Base-by-base conservation (phyloP, 2,888 invertebrate genomes). In the Patella pellucida region DNA sequence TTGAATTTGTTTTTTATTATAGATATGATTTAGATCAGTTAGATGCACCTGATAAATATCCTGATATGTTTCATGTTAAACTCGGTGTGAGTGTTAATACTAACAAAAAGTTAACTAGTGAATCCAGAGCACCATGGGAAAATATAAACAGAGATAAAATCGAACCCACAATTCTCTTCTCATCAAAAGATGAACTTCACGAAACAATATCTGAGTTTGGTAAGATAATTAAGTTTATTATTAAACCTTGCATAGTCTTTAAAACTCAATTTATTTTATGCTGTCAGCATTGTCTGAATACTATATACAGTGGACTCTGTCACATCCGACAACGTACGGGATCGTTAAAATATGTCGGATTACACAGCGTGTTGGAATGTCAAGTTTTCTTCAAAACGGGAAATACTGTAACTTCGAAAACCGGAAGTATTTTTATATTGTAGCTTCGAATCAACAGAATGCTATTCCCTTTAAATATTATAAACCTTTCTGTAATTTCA, bases 1-100 rank as follows among this genome's bases (percentile, higher is more conserved):
- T 31, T 31, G 31, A 31, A 5, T 7, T 5, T 23, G 3, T 19
- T 62, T n/a, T 73, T 76, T 56, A 69, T 79, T 82, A 16, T 77
- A 89, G 89, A 75, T 85, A 83, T 81, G 90, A 91, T 67, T 80
- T 90, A 68, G 91, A 91, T 77, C 87, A 87, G 78, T 76, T 89
- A 51, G 91, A 91, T 77, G 85, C 88, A 9, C 80, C 87, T 41
- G 91, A 90, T 74, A 91, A 91, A 74, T 90, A 90, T 78, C 89
- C 89, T 7, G 89, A 90, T 52, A 79, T 83, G 67, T 91, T 91
- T 81, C 77, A 77, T 51, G 86, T 88, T 4, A 79, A 81, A 19
- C 69, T 90, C n/a, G 88, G 89, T 51, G 74, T 89, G 7, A 78
- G 82, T 31, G 89, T 90, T 9, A 84, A 89, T 14, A 84, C 84